Percentiles rank a stretch among this genome's conserved stretches.
phyloP scores from a whole-genome alignment of 1,140 invertebrate genomes.

The Zaprionus vittiger region DNA sequence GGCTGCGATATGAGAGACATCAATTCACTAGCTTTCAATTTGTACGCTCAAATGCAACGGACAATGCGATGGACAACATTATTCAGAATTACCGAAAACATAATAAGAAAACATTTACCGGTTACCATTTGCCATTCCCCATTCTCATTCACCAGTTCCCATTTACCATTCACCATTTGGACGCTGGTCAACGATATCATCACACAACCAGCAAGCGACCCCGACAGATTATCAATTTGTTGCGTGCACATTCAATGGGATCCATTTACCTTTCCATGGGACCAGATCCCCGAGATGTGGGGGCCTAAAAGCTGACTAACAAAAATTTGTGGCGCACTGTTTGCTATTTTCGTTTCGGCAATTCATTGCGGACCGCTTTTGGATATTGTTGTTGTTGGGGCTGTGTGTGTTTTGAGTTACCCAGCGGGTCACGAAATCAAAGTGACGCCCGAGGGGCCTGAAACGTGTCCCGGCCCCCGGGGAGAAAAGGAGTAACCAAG shows the following conservation, averaged over 20 bases:
- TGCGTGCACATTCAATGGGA: slow-evolving; percentile 48
- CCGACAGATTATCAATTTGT: slow-evolving; percentile 62
- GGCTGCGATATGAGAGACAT: slow-evolving; percentile 40
- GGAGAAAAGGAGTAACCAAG: neutral
- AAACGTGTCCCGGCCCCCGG: slow-evolving; percentile 41
- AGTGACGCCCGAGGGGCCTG: slow-evolving; percentile 52
- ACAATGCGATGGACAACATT: slow-evolving; percentile 29
- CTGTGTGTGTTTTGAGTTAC: slow-evolving; percentile 24
- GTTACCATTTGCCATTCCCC: neutral
- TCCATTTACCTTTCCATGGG: slow-evolving; percentile 36
- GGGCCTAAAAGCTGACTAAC: slow-evolving; percentile 55
- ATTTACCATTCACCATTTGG: slow-evolving; percentile 11
- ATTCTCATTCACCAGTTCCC: neutral
- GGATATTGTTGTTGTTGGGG: neutral
- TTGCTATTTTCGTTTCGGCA: slow-evolving; percentile 54
- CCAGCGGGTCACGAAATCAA: slow-evolving; percentile 65
- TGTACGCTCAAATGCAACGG: slow-evolving; percentile 56
- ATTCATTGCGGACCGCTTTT: slow-evolving; percentile 51
- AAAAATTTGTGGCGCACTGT: slow-evolving; percentile 34
- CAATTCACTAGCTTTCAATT: slow-evolving; percentile 76
- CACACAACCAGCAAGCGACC: slow-evolving; percentile 1
- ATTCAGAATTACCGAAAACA: slow-evolving; percentile 43
- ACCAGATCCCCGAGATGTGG: neutral
- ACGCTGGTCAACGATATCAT: slow-evolving; percentile 45
- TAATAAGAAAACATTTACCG: slow-evolving; percentile 41